Percentiles rank a stretch among this genome's conserved stretches.
Evolutionary conservation across 64 coral and sea anemone genomes (phyloP).

Genomic region (Pocillopora damicornis): DNA sequence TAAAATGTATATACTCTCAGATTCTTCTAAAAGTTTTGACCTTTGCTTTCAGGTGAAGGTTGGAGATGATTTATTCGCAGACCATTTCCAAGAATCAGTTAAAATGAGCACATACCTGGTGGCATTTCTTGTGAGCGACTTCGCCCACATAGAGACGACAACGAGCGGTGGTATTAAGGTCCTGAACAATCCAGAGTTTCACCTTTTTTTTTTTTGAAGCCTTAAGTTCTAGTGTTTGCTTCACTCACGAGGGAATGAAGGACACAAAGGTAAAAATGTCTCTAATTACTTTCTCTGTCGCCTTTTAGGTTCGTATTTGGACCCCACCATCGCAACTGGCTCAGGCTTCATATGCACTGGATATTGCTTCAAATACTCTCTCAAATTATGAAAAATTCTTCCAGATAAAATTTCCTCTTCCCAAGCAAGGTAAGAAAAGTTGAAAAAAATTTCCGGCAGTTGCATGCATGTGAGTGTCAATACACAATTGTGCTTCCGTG

Average conservation of each 20-base stretch:
- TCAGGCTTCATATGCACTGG: conserved; percentile 53
- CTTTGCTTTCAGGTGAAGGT: not conserved
- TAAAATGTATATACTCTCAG: no score
- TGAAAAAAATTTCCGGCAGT: no score
- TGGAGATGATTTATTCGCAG: conserved; percentile 65
- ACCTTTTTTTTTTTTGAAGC: no score
- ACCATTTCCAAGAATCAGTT: conserved; percentile 64
- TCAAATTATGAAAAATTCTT: conserved; percentile 81
- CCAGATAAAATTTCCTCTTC: conserved; percentile 62
- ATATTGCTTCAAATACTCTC: conserved; percentile 55
- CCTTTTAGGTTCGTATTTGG: conserved; percentile 75
- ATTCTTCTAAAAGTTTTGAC: no score
- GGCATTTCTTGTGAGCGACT: conserved; percentile 95
- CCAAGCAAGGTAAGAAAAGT: conserved; percentile 68
- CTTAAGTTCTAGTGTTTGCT: not conserved
- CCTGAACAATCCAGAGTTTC: no score
- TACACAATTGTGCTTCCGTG: no score
- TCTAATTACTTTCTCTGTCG: not conserved
- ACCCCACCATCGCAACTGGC: conserved; percentile 52
- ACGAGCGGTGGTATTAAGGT: conserved; percentile 59
- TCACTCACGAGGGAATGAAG: no score
- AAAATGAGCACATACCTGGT: conserved; percentile 97
- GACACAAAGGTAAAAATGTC: not conserved
- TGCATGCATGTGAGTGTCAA: no score
- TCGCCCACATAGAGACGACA: conserved; percentile 63